Base-by-base conservation (phyloP, 2,113 vertebrate species). In the Laterallus jamaicensis region DNA sequence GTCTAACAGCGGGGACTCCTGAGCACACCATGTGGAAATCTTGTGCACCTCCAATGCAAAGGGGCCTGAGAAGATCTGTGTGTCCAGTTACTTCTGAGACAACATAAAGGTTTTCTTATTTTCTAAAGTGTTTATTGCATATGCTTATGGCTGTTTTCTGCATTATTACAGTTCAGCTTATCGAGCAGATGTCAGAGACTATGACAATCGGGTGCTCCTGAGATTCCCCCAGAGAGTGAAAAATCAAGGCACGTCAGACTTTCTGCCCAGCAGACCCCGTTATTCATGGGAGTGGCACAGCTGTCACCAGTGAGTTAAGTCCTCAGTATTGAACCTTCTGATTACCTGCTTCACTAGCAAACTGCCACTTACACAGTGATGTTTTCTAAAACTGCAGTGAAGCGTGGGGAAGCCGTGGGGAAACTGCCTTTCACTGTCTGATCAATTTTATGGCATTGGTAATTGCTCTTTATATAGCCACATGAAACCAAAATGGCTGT, bases 211-310 rank as follows among this genome's bases (percentile, higher is more conserved):
- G 31, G 99, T 99, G 83, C 97, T 99, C 78, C 90, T 99, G 91
- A 97, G 99, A 95, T 99, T 99, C 90, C 98, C 99, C 7, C 99
- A 99, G 95, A 98, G 99, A 91, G 99, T 99, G 96, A 99, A 99
- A 98, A 99, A 99, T 82, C 99, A 99, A 98, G 99, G 99, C 40
- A 99, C 99, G 0, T 98, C 99, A 0, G 99, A 99, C 96, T 99
- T 99, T 93, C 97, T 99, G 86, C 99, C 99, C 93, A 99, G 98
- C 86, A 98, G 98, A 95, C 99, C 99, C 29, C 98, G 99, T 91
- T 99, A 99, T 28, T 98, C 99, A 76, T 99, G 99, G 99, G 99
- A 99, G 95, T 99, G 99, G 99, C 99, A 99, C 98, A 99, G 98
- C 95, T 99, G 99, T 97, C 99, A 99, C 82, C 98, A 99, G 99